A percentile compares a stretch with the other conserved stretches of the same genome.
Conservation (phyloP, 2,113 vertebrate genomes). For the Onychostruthus taczanowskii region DNA sequence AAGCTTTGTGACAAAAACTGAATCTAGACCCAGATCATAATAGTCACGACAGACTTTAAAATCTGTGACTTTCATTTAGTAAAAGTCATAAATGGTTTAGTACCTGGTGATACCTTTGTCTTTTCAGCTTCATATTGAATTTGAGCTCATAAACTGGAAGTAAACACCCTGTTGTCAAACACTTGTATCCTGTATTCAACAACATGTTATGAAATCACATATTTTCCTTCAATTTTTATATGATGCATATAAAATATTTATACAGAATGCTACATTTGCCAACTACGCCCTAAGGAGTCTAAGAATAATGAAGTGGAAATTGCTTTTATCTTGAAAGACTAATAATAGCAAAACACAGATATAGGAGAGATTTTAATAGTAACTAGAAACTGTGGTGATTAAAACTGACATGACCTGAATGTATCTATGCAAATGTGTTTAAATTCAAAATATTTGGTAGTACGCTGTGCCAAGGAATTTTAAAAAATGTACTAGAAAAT, state of each 20-base stretch:
- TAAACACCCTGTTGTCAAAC: not conserved
- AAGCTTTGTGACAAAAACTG: not conserved
- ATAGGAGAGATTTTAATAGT: not conserved
- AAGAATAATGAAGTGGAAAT: not conserved
- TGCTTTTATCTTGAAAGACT: not conserved
- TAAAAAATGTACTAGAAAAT: not conserved
- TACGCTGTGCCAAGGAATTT: not conserved
- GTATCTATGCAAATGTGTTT: not conserved
- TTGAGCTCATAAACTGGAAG: not conserved
- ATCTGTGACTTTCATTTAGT: not conserved
- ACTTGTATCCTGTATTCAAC: not conserved
- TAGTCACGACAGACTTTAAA: not conserved
- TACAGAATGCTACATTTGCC: not conserved
- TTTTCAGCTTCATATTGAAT: not conserved
- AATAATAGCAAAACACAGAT: not conserved
- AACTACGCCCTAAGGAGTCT: not conserved
- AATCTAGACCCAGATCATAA: not conserved
- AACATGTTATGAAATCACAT: not conserved
- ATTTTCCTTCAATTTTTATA: not conserved
- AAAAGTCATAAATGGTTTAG: not conserved
- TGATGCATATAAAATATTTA: not conserved
- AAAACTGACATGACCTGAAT: conserved; percentile 6
- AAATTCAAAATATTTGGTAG: not conserved
- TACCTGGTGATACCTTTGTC: not conserved
- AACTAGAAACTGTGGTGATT: not conserved